Conservation (phyloP, 2,797 vertebrate species). For the Nannoperca australis region DNA sequence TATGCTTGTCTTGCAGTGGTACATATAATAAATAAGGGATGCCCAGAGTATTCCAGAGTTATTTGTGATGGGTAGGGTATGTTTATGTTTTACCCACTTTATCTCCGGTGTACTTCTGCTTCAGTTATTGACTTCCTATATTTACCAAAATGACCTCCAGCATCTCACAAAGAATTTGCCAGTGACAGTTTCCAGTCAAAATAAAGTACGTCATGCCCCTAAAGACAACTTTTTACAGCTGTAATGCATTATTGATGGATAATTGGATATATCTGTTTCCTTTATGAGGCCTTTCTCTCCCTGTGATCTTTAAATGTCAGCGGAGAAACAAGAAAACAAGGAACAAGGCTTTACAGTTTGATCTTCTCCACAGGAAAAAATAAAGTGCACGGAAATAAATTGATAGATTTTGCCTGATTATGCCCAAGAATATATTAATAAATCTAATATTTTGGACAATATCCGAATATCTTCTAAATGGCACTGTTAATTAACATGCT, state of each 20-base stretch:
- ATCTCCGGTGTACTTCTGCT: constrained; percentile 34
- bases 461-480: neutral
- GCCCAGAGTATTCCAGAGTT: constrained; percentile 6
- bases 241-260: constrained; percentile 7
- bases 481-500: neutral
- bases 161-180: neutral
- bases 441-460: neutral
- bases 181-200: neutral
- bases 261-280: constrained; percentile 14
- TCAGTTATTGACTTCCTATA: constrained; percentile 41
- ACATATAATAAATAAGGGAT: constrained; percentile 36
- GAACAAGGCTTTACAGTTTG: neutral
- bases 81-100: constrained; percentile 26
- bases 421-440: neutral
- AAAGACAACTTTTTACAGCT: constrained; percentile 22
- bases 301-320: constrained; percentile 37
- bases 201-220: constrained; percentile 11
- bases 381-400: neutral
- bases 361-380: neutral
- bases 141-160: constrained; percentile 26
- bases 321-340: neutral
- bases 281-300: constrained; percentile 12
- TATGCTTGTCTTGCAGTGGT: constrained; percentile 7
- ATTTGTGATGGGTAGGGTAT: constrained; percentile 23
- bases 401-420: neutral